Percentiles rank a stretch among this genome's conserved stretches.
phyloP scores from a whole-genome alignment of 2,113 vertebrate genomes.

The Labeo rohita region DNA sequence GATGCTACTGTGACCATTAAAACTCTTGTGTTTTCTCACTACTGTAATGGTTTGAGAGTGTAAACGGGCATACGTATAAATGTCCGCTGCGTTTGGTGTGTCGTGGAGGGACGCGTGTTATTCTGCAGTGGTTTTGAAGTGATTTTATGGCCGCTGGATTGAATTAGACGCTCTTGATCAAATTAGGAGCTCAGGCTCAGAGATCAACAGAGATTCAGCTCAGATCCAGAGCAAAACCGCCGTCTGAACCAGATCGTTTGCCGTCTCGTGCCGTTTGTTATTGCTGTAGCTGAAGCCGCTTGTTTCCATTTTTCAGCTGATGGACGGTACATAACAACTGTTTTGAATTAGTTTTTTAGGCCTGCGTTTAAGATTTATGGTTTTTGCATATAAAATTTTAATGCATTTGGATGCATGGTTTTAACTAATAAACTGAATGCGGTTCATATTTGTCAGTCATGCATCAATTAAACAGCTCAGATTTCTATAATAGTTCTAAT shows the following conservation, averaged over 20 bases:
- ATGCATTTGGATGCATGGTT: no score
- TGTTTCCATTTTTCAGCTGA: neutral
- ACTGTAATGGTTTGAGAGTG: no score
- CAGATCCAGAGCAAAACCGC: neutral
- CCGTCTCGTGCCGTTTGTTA: neutral
- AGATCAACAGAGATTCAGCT: neutral
- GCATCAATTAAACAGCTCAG: no score
- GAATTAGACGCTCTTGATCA: neutral
- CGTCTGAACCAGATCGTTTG: neutral
- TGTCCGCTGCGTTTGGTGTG: neutral
- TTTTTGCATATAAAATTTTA: no score
- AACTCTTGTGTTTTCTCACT: no score
- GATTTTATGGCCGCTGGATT: neutral
- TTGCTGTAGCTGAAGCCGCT: neutral
- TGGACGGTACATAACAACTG: neutral
- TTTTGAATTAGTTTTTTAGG: no score
- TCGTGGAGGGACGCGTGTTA: neutral
- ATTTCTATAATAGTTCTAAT: no score
- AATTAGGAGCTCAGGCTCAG: neutral
- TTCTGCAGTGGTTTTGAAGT: neutral
- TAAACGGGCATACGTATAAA: no score
- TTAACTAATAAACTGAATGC: no score
- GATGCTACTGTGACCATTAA: no score
- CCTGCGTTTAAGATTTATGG: no score
- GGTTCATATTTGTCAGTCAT: no score